A percentile compares a stretch with the other conserved stretches of the same genome.
Evolutionary conservation across 2,888 invertebrate species (phyloP).

Genomic region (Apoderus coryli): DNA sequence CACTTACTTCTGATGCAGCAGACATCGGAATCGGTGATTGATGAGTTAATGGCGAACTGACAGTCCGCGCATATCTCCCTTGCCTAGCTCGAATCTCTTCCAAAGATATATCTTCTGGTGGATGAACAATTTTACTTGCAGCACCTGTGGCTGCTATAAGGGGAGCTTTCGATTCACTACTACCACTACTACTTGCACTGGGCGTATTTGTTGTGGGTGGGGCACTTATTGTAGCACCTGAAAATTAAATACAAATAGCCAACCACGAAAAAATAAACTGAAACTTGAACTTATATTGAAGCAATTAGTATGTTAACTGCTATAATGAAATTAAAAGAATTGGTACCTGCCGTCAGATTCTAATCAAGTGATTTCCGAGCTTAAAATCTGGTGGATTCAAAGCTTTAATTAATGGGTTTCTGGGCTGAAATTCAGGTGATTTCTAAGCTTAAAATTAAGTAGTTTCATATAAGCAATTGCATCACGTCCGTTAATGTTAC

Average conservation of each 20-base stretch:
- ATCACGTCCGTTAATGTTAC: background rate
- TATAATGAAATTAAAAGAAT: too few species aligned
- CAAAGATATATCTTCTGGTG: conserved; percentile 81
- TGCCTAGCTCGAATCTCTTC: conserved; percentile 67
- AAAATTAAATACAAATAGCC: conserved; percentile 9
- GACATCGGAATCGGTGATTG: too few species aligned
- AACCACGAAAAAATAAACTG: too few species aligned
- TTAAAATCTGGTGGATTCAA: too few species aligned
- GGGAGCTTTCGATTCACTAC: conserved; percentile 28
- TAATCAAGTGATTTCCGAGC: too few species aligned
- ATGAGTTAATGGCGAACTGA: too few species aligned
- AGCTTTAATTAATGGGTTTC: too few species aligned
- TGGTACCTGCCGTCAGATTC: too few species aligned
- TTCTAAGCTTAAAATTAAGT: too few species aligned
- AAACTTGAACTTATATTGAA: too few species aligned
- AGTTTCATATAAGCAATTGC: background rate
- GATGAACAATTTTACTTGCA: conserved; percentile 83
- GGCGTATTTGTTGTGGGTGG: conserved; percentile 44
- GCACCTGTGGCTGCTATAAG: conserved; percentile 68
- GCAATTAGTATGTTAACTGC: too few species aligned
- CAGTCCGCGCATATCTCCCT: conserved; percentile 42
- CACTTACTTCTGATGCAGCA: conserved; percentile 29
- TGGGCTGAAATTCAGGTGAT: too few species aligned
- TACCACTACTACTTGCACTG: conserved; percentile 17
- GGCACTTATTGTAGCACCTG: conserved; percentile 64